Evolutionary conservation across 2,888 invertebrate species (phyloP).

Genomic region (Eueremaeus valkanovi): DNA sequence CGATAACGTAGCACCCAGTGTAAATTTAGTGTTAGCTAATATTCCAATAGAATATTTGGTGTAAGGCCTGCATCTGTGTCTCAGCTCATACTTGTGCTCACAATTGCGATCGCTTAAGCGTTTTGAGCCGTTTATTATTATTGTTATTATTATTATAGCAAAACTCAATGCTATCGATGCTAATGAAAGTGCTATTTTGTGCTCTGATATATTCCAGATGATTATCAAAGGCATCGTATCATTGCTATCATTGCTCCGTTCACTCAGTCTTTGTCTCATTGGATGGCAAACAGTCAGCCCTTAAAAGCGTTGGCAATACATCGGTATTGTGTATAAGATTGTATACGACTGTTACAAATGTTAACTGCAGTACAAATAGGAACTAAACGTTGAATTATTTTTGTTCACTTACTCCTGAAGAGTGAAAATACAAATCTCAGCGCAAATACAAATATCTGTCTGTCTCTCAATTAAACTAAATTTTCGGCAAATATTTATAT

Average conservation of each 20-base stretch:
- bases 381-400: neutral
- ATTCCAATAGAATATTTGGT: too few species aligned
- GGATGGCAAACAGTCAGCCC: neutral
- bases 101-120: too few species aligned
- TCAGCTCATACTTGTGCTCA: too few species aligned
- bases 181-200: slow-evolving; percentile 28
- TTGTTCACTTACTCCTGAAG: neutral
- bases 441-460: neutral
- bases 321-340: too few species aligned
- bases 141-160: slow-evolving; percentile 2
- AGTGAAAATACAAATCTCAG: neutral
- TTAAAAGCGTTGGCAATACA: too few species aligned
- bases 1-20: too few species aligned
- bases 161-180: too few species aligned
- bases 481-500: slow-evolving; percentile 4
- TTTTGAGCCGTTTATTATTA: neutral
- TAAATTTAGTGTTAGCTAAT: too few species aligned
- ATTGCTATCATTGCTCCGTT: too few species aligned
- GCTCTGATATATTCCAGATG: slow-evolving; percentile 22
- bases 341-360: neutral
- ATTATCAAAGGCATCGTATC: neutral
- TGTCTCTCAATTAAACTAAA: neutral
- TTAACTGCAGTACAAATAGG: neutral
- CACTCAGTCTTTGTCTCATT: neutral
- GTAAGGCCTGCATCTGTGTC: too few species aligned